phyloP scores from a whole-genome alignment of 2,113 vertebrate species.

The Muscicapa adusta region DNA sequence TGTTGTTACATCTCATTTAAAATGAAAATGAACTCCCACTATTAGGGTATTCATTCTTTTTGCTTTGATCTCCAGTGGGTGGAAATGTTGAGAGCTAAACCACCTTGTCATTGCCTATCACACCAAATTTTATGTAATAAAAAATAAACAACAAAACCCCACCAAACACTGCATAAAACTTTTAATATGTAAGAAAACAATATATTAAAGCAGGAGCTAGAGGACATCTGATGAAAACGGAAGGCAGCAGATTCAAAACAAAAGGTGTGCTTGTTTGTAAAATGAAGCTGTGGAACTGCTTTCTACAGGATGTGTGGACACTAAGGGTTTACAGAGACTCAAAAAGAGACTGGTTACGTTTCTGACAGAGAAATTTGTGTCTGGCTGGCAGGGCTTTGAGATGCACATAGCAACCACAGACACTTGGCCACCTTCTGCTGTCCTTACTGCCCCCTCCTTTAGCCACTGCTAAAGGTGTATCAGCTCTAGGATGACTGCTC shows the following conservation, averaged over 20 bases:
- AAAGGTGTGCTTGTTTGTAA: background rate
- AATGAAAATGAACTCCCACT: slow-evolving; percentile 13
- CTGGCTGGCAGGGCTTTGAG: background rate
- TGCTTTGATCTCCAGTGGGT: background rate
- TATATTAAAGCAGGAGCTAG: background rate
- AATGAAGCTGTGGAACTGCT: background rate
- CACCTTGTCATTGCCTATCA: background rate
- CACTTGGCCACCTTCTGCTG: background rate
- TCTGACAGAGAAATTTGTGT: background rate
- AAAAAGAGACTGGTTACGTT: background rate
- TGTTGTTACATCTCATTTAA: slow-evolving; percentile 19
- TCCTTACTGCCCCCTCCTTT: background rate
- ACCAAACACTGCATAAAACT: background rate
- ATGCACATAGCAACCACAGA: background rate
- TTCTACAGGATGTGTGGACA: background rate
- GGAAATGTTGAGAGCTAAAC: background rate
- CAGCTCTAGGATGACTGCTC: background rate
- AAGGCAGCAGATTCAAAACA: background rate
- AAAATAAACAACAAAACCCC: background rate
- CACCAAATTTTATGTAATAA: background rate
- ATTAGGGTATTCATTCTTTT: background rate
- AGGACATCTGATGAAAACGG: background rate
- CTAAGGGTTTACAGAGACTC: background rate
- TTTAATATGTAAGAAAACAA: background rate
- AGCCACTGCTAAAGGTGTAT: accelerated